These are phyloP conservation scores for Mythimna albipuncta DNA, from an alignment of 2,888 invertebrate genomes.

Conservation along the genomic window DNA sequence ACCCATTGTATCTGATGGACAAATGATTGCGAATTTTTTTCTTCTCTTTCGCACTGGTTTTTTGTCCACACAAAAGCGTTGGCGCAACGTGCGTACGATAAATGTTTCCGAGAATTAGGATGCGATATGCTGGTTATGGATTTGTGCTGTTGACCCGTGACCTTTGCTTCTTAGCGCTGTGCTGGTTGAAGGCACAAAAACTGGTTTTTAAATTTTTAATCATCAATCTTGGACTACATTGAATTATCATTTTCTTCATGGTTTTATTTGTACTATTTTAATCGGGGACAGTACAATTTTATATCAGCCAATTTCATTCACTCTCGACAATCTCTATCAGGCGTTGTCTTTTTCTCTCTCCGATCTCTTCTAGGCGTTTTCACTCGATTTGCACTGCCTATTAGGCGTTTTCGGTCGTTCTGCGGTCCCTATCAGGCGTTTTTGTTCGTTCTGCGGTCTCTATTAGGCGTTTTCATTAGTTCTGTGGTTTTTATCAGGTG, in stretches of 20 bases:
- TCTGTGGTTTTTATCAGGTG: no score
- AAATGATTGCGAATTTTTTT: slow-evolving; percentile 84
- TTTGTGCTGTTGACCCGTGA: slow-evolving; percentile 38
- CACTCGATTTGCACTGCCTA: no score
- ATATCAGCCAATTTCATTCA: background rate
- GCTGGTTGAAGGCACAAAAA: background rate
- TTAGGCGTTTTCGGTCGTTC: no score
- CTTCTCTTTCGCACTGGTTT: slow-evolving; percentile 56
- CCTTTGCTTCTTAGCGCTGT: slow-evolving; percentile 4
- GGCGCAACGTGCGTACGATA: slow-evolving; percentile 55
- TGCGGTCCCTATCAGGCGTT: no score
- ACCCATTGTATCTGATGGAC: slow-evolving; percentile 85
- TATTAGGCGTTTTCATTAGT: no score
- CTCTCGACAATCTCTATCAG: no score
- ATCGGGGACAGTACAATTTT: background rate
- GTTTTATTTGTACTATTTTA: background rate
- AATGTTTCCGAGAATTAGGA: slow-evolving; percentile 68
- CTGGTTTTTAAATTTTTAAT: background rate
- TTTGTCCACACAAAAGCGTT: slow-evolving; percentile 65
- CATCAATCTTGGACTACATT: background rate
- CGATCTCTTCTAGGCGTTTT: no score
- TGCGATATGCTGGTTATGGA: slow-evolving; percentile 49
- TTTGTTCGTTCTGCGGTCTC: no score
- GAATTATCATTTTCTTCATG: background rate
- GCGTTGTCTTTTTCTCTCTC: no score